Percentiles rank a stretch among this genome's conserved stretches.
Conservation (phyloP, 92 coral and sea anemone species). For the Porites cylindrica region DNA sequence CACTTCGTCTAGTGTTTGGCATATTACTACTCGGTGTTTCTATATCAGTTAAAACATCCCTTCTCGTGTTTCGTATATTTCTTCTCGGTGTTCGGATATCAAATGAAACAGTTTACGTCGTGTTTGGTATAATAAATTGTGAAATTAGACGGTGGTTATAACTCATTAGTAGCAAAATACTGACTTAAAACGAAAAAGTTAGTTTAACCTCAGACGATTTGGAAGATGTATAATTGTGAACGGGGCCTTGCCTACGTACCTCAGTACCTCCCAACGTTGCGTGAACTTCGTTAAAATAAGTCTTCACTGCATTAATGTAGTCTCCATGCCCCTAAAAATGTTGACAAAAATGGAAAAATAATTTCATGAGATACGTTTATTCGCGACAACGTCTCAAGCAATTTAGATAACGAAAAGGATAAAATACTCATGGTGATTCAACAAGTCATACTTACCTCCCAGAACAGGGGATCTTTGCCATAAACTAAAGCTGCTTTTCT, state of each 20-base stretch:
- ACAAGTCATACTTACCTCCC: constrained; percentile 4
- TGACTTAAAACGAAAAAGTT: background rate
- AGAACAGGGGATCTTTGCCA: constrained; percentile 74
- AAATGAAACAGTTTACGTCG: no score
- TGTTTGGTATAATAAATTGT: no score
- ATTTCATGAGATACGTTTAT: no score
- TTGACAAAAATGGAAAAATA: no score
- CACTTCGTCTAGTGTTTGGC: no score
- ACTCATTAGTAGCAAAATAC: no score
- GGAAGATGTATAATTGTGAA: background rate
- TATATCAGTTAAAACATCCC: no score
- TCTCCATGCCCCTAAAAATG: constrained; percentile 3
- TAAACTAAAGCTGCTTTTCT: constrained; percentile 78
- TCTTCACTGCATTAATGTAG: constrained; percentile 34
- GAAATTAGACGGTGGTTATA: no score
- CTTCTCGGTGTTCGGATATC: no score
- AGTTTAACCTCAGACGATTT: background rate
- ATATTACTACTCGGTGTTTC: no score
- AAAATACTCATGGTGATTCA: background rate
- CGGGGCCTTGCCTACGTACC: background rate
- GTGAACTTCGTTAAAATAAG: constrained; percentile 35
- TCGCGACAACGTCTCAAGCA: no score
- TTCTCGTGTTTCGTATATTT: no score
- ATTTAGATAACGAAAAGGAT: background rate
- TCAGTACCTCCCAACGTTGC: constrained; percentile 24